phyloP scores from a whole-genome alignment of 1,140 invertebrate genomes.

The Heterodera schachtii region DNA sequence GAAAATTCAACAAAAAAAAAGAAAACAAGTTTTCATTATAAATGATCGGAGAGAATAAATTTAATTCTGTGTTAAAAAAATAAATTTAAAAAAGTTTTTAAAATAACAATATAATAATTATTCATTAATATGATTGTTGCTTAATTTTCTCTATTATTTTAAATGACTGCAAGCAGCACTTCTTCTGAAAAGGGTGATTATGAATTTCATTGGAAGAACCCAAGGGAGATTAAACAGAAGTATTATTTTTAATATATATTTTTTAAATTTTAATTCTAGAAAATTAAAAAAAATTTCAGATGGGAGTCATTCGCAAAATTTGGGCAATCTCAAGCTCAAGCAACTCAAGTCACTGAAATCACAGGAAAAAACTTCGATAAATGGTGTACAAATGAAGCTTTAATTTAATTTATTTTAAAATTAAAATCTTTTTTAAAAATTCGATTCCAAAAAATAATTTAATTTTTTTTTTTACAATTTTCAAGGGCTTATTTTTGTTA shows the following conservation, averaged over 20 bases:
- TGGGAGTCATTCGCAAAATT: slow-evolving; percentile 81
- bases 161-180: slow-evolving; percentile 21
- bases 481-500: too few relatives aligned
- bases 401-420: neutral
- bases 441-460: too few relatives aligned
- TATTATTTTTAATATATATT: slow-evolving; percentile 6
- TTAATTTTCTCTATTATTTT: neutral
- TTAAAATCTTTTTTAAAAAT: too few relatives aligned
- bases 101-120: too few relatives aligned
- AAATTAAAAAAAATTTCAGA: slow-evolving; percentile 31
- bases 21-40: too few relatives aligned
- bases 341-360: slow-evolving; percentile 82
- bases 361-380: slow-evolving; percentile 86
- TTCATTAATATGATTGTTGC: neutral
- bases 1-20: too few relatives aligned
- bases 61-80: too few relatives aligned
- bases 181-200: slow-evolving; percentile 38
- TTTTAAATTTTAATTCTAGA: neutral
- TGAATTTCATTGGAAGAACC: slow-evolving; percentile 50
- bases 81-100: too few relatives aligned
- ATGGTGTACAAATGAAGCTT: slow-evolving; percentile 68
- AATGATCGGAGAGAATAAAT: too few relatives aligned
- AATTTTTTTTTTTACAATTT: neutral
- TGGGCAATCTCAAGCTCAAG: slow-evolving; percentile 69
- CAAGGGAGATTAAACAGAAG: slow-evolving; percentile 57